Evolutionary conservation across 2,113 vertebrate species (phyloP).

Genomic region (Buteo buteo): DNA sequence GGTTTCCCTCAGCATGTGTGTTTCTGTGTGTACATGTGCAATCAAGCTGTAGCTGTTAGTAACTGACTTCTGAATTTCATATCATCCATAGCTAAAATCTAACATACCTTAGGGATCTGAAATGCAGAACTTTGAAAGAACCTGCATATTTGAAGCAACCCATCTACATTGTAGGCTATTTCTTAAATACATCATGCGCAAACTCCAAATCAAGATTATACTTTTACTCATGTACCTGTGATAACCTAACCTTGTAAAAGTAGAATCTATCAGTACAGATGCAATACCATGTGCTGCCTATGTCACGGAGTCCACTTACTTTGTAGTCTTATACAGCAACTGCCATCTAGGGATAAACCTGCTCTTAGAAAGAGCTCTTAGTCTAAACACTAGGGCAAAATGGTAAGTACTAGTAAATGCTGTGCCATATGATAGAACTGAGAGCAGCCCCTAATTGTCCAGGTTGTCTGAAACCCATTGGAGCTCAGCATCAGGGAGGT

Average conservation of each 20-base stretch:
- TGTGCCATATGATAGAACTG: neutral
- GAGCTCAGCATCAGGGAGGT: neutral
- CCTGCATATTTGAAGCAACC: neutral
- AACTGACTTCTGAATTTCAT: neutral
- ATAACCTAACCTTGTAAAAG: neutral
- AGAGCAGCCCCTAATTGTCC: neutral
- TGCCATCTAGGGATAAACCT: neutral
- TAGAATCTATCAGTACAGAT: neutral
- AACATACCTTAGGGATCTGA: neutral
- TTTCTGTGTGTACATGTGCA: neutral
- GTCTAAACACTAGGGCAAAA: neutral
- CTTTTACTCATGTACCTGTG: neutral
- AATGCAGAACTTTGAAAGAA: neutral
- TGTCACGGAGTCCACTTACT: neutral
- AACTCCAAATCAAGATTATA: neutral
- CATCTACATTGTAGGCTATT: neutral
- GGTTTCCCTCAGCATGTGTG: neutral
- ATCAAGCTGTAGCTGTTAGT: neutral
- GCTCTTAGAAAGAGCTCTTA: neutral
- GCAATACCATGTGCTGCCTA: neutral
- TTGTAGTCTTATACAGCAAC: neutral
- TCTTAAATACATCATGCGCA: neutral
- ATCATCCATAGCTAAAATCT: neutral
- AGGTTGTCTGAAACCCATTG: neutral
- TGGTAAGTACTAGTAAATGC: neutral